These are phyloP conservation scores for Crotalus viridis DNA, from an alignment of 2,113 vertebrate genomes.

Conservation along the genomic window DNA sequence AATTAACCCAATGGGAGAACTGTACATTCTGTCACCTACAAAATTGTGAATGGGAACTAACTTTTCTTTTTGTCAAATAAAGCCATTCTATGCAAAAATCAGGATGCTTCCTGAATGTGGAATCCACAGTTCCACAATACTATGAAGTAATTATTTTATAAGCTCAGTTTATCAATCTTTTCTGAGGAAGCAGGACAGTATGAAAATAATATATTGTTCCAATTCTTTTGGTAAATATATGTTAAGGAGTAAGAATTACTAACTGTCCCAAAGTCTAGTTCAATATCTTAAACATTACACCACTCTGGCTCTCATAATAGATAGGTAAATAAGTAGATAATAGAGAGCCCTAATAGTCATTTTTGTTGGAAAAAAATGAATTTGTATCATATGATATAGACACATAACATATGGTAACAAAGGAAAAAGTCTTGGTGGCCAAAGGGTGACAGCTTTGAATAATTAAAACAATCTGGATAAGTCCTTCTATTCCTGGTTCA, in stretches of 20 bases:
- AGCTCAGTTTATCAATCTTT: slow-evolving; percentile 13
- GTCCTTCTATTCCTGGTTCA: slow-evolving; percentile 62
- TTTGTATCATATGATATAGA: slow-evolving; percentile 20
- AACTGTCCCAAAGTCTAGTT: background rate
- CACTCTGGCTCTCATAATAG: background rate
- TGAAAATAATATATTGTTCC: background rate
- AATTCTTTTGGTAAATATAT: background rate
- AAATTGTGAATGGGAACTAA: background rate
- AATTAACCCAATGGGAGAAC: background rate
- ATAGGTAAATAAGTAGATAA: background rate
- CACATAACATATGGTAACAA: slow-evolving; percentile 31
- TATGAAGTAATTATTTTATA: slow-evolving; percentile 12
- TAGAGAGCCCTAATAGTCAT: slow-evolving; percentile 1
- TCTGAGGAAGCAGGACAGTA: background rate
- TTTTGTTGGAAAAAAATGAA: background rate
- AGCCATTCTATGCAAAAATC: background rate
- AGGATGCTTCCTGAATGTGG: background rate
- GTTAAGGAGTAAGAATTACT: background rate
- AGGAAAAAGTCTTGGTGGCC: slow-evolving; percentile 38
- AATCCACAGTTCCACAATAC: background rate
- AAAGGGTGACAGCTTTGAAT: slow-evolving; percentile 54
- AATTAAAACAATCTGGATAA: slow-evolving; percentile 61
- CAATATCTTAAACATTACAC: background rate
- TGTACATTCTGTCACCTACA: background rate
- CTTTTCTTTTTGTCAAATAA: background rate